Evolutionary conservation across 2,113 vertebrate species (phyloP), one percentile per base, ranked within the genome.

Genomic region (Rhadina sibilatrix): DNA sequence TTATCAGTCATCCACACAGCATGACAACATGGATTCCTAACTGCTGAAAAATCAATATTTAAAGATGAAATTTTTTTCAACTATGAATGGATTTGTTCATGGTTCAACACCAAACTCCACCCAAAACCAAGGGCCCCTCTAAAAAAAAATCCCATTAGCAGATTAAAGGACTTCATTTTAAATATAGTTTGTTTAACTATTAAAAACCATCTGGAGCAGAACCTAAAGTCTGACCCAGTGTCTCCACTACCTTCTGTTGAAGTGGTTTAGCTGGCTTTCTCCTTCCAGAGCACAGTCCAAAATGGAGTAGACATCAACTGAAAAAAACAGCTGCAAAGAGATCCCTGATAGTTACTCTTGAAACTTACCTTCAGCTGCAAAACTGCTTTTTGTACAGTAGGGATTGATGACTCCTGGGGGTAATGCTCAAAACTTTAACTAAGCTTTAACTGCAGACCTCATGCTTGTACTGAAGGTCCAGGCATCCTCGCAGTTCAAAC

Each of bases 41-140:
- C 46, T 66, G 30, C 44, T 54, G 44, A 57, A 90, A 69, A 30
- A 8, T 0, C 1, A n/a, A 7, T 40, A 75, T n/a, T 64, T 47
- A 57, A 65, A 75, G 8, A 11, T 2, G 0, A 81, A 11, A 15
- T 50, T 64, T 69, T 85, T 37, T 83, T 18, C 11, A 42, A 5
- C 13, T 38, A 6, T 49, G 7, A 70, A 46, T 49, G 2, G 7
- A 71, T 72, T 66, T 3, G 2, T 87, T 53, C 21, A 14, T 5
- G 2, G 23, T 86, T 82, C 2, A 20, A 38, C 28, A 15, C 1
- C 4, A 54, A 83, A 47, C 5, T 7, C 3, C 4, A 17, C 21
- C 3, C 6, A 16, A 42, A 79, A 27, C 4, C 13, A 57, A 60
- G 3, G 1, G 0, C 3, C 8, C 9, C 23, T 46, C 28, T 3